These are phyloP conservation scores for Pantala flavescens DNA, from an alignment of 1,140 invertebrate genomes.

Conservation along the genomic window DNA sequence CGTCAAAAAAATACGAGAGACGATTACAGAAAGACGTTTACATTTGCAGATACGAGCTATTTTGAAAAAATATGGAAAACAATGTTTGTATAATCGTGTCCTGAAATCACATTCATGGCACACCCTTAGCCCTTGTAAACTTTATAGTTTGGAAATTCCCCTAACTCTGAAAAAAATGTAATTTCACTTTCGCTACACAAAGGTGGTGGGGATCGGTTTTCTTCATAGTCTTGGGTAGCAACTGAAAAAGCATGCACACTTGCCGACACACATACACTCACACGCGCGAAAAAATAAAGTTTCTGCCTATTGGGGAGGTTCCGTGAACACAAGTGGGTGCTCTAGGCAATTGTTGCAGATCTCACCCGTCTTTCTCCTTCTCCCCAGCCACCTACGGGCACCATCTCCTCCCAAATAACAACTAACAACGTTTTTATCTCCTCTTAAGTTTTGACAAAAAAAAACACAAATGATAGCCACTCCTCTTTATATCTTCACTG, in stretches of 20 bases:
- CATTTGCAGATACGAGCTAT: neutral
- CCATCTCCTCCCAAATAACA: neutral
- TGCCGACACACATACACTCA: neutral
- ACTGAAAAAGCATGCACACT: neutral
- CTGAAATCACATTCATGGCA: neutral
- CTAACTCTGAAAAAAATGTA: neutral
- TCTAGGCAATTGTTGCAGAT: neutral
- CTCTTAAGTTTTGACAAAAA: neutral
- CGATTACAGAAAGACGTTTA: too few species aligned
- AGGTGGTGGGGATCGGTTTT: neutral
- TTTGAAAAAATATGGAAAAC: slow-evolving; percentile 1
- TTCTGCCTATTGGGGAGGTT: neutral
- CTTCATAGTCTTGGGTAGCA: neutral
- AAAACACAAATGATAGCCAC: neutral
- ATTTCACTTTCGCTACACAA: neutral
- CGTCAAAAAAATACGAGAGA: too few species aligned
- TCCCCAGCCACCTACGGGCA: neutral
- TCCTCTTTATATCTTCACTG: neutral
- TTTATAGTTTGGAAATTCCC: neutral
- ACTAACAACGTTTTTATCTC: neutral
- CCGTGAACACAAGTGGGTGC: neutral
- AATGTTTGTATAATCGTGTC: neutral
- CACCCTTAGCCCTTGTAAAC: neutral
- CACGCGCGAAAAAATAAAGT: slow-evolving; percentile 5
- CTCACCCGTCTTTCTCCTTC: neutral